Base-by-base conservation (phyloP, 2,797 vertebrate genomes). In the Monodelphis domestica region DNA sequence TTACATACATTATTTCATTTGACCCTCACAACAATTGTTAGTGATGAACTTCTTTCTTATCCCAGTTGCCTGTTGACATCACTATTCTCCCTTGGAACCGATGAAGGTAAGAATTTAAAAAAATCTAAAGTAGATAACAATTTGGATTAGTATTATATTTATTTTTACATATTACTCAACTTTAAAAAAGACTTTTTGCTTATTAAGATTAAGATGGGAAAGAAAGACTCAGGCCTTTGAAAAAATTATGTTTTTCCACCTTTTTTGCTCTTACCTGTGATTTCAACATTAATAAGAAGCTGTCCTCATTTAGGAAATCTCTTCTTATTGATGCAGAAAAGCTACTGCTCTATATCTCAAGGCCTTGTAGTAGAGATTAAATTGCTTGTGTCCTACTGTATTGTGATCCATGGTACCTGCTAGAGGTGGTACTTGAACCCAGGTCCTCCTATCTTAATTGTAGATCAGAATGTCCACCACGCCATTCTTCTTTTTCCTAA, bases 181-280 rank as follows among this genome's bases (percentile, higher is more conserved):
- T 97, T 97, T 96, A 94, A 24, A 95, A 95, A 52, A 95, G 90
- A 90, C 89, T 90, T 97, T 95, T 94, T 95, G 54, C 78, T 93
- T 94, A 52, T 94, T 95, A 57, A 84, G 70, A 45, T 26, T 26
- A 11, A 45, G 70, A 95, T 96, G 93, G 87, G 52, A 90, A 96
- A 91, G 28, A 63, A 96, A 94, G 95, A 54, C 78, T 91, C 56
- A 57, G 38, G 91, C 53, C 95, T 96, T 91, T 57, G 59, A 90
- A 94, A 92, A 90, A 53, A 90, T 21, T 91, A 30, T 93, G 63
- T 94, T 93, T 9, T 63, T 70, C 53, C 3, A 78, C 3, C 7
- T 17, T 54, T 30, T 38, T 38, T 78, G 21, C 50, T 84, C 70
- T 26, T 26, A 12, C 63, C 21, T 50, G 21, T 26, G 38, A 45